Base-by-base conservation (phyloP, 2,888 invertebrate genomes). In the Camponotus fellah region DNA sequence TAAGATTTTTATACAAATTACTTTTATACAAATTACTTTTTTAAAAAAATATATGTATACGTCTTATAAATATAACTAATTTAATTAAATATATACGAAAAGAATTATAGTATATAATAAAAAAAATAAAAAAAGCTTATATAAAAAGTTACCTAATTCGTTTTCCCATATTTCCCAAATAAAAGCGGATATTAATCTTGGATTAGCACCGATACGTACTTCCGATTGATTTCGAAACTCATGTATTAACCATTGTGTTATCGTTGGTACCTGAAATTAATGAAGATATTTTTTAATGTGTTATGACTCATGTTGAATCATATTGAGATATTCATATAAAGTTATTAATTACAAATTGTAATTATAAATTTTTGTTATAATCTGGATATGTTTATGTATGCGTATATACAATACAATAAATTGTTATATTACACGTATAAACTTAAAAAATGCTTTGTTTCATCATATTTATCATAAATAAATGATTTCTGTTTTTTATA, bases 171-270 rank as follows among this genome's bases (percentile, higher is more conserved):
- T 92, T 53, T 96, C 95, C 98, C 98, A 98, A 76, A 96, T 95
- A 21, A 95, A 95, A 56, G 97, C 96, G 0, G 98, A 96, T 10
- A 97, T 96, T 37, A 97, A 95, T 86, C 96, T 97, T 0, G 98
- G 97, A 95, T 98, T 97, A 4, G 96, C 97, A 0, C 98, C 98
- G 9, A 98, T 96, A 53, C 97, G 96, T 14, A 96, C 96, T 21
- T 95, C 95, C 5, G 94, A 86, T 56, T 95, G 94, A 5, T 94
- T 93, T 34, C 76, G 75, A 69, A 95, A 94, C 82, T 94, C 94
- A 17, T 92, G 88, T 26, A 95, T 95, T 85, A 98, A 95, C 98
- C 98, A 98, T 85, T 97, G 96, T 0, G 96, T 95, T 76, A 97
- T 95, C 6, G 96, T 95, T 0, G 96, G 96, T 68, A 93, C 90